Base-by-base conservation (phyloP, 2,797 vertebrate genomes). In the Diplodus puntazzo region DNA sequence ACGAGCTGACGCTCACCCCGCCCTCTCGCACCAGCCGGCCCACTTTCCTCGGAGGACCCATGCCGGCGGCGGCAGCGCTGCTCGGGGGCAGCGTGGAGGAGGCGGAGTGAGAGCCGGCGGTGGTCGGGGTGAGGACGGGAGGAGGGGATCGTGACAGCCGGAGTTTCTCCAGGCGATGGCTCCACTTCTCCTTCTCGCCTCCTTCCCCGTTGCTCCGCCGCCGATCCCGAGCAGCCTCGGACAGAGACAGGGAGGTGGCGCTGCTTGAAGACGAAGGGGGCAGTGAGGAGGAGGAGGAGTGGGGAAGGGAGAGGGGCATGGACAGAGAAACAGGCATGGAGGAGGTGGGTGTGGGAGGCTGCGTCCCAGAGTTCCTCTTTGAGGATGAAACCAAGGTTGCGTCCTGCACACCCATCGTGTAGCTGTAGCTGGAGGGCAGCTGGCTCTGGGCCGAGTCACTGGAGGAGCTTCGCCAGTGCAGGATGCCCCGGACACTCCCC, bases 391-490 rank as follows among this genome's bases (percentile, higher is more conserved):
- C 72, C 63, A 76, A 2, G 23, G 73, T 7, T 3, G 92, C 77
- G 9, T 95, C 95, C 82, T 95, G 95, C 23, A 94, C 88, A 0
- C 95, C 95, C 92, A 93, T 91, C 0, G 95, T 95, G 90, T 96
- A 96, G 88, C 95, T 95, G 88, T 95, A 96, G 93, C 95, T 95
- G 79, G 95, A 94, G 77, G 95, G 94, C 73, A 95, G 89, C 50
- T 69, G 92, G 63, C 76, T 92, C 85, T 93, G 93, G 6, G 91
- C 75, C 0, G 92, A 85, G 72, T 96, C 91, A 64, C 96, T 66
- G 89, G 95, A 95, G 0, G 96, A 92, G 65, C 96, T 96, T 4
- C 96, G 93, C 97, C 97, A 98, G 89, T 98, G 97, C 80, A 98
- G 93, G 85, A 98, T 98, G 34, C 97, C 97, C 0, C 97, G 91